Base-by-base conservation (phyloP, 2,797 vertebrate species). In the Microchirus variegatus region DNA sequence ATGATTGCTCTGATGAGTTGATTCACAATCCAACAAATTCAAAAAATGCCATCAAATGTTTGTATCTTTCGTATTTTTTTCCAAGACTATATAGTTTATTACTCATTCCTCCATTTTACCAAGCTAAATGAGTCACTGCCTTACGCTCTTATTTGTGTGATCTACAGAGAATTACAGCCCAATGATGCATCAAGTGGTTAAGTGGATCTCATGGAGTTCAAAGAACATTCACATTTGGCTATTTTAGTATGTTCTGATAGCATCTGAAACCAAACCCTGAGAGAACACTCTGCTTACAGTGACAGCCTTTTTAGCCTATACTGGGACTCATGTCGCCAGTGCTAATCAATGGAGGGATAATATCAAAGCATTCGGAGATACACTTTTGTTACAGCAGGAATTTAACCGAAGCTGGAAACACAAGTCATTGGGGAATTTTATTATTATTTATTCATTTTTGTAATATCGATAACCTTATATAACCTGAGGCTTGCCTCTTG, bases 401-500 rank as follows among this genome's bases (percentile, higher is more conserved):
- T 60, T 71, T n/a, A 62, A 65, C 76, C 73, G 80, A 67, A 73
- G 62, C 75, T 53, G 55, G 17, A 63, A 61, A 75, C 47, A 46
- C 11, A 26, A 53, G 17, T 14, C 31, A 44, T 64, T 49, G 51
- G 16, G 70, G 53, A n/a, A 43, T 57, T 52, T 67, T 72, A n/a
- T n/a, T n/a, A n/a, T 22, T 63, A 15, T 65, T 79, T 77, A 14
- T 19, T 42, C 7, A 46, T 9, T 22, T 63, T 70, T 37, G 49
- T 63, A 56, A 53, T 79, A 69, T 49, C 59, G 80, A 59, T 65
- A 71, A 88, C 82, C 80, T 80, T 78, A 61, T 77, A 70, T 65
- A 82, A 85, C 77, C 76, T 87, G 83, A 90, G 87, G 67, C 63
- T 72, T 53, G 59, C 47, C 70, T 74, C 59, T 59, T 77, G 63